phyloP scores from a whole-genome alignment of 2,113 vertebrate species.

The Nothobranchius furzeri region DNA sequence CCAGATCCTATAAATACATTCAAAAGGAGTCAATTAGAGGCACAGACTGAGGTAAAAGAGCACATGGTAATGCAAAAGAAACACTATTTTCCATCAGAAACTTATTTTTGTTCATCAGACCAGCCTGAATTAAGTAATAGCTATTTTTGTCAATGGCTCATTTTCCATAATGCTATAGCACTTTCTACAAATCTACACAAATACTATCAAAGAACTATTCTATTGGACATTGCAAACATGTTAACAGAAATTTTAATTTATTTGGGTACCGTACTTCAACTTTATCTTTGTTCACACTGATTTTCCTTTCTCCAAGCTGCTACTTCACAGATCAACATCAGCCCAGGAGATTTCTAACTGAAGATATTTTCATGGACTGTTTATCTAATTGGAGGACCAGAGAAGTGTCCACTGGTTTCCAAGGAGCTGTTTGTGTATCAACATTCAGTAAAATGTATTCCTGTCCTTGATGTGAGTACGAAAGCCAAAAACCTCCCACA shows the following conservation, averaged over 20 bases:
- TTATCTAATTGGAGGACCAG: conserved; percentile 31
- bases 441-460: conserved; percentile 24
- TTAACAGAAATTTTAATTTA: too few species aligned
- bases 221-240: too few species aligned
- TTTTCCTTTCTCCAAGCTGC: not conserved
- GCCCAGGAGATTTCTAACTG: conserved; percentile 19
- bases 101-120: too few species aligned
- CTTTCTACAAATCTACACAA: too few species aligned
- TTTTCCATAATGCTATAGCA: too few species aligned
- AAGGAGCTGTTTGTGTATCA: conserved; percentile 54
- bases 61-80: not conserved
- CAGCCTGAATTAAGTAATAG: too few species aligned
- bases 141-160: too few species aligned
- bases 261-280: too few species aligned
- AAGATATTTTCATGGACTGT: conserved; percentile 45
- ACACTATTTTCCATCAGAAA: not conserved
- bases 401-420: conserved; percentile 13
- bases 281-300: too few species aligned
- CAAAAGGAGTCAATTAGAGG: not conserved
- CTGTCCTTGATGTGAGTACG: conserved; percentile 31
- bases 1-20: too few species aligned
- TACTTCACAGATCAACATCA: conserved; percentile 9
- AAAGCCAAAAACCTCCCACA: conserved; percentile 4
- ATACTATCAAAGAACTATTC: too few species aligned
- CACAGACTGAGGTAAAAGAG: not conserved